These are phyloP conservation scores for Lontra canadensis DNA, from an alignment of 2,113 vertebrate species.

Conservation along the genomic window DNA sequence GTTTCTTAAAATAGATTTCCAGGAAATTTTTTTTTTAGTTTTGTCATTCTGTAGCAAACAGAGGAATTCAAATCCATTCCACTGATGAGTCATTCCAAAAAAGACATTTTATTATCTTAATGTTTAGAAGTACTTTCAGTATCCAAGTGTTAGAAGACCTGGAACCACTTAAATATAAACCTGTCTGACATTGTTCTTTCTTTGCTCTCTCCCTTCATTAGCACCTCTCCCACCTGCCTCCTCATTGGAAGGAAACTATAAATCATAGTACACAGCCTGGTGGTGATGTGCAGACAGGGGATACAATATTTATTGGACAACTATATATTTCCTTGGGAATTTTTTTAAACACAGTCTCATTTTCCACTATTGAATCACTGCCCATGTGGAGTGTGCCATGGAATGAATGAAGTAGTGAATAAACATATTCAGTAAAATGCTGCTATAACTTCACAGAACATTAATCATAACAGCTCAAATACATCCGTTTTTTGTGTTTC, in stretches of 20 bases:
- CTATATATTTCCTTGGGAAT: background rate
- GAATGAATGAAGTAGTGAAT: constrained; percentile 42
- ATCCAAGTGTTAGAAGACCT: background rate
- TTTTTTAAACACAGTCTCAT: background rate
- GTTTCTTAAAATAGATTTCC: constrained; percentile 43
- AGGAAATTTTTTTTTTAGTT: background rate
- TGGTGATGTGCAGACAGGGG: background rate
- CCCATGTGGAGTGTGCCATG: background rate
- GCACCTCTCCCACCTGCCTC: background rate
- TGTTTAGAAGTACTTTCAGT: background rate
- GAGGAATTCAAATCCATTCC: background rate
- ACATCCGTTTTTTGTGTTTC: background rate
- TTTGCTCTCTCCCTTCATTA: background rate
- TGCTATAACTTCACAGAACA: background rate
- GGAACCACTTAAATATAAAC: background rate
- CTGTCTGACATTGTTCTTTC: background rate
- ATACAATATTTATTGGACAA: background rate
- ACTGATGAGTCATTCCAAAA: background rate
- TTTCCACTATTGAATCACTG: background rate
- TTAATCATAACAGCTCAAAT: constrained; percentile 3
- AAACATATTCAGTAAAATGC: constrained; percentile 6
- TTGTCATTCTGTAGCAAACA: background rate
- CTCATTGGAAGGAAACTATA: background rate
- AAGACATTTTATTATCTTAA: background rate
- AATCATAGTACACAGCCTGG: background rate